phyloP scores from a whole-genome alignment of 2,797 vertebrate species.

The Cichlasoma orientale region DNA sequence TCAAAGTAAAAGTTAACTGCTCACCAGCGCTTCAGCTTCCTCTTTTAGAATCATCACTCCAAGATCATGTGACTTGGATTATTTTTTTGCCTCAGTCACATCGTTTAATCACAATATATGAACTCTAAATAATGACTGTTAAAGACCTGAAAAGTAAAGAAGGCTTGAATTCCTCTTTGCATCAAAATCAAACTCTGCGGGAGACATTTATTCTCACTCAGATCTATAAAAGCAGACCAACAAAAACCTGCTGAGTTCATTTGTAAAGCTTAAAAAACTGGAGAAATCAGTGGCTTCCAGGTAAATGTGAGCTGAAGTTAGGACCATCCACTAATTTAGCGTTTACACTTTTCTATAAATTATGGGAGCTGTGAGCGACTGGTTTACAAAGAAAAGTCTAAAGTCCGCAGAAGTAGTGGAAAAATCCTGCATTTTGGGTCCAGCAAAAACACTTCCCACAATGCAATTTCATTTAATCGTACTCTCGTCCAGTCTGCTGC shows the following conservation, averaged over 20 bases:
- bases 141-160: background rate
- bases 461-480: background rate
- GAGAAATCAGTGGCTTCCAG: background rate
- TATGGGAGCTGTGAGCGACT: background rate
- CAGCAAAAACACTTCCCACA: background rate
- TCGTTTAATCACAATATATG: background rate
- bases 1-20: background rate
- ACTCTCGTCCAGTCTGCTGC: background rate
- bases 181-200: slow-evolving; percentile 14
- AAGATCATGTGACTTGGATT: slow-evolving; percentile 12
- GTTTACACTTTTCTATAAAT: background rate
- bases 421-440: background rate
- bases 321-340: background rate
- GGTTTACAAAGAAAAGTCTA: background rate
- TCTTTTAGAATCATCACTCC: background rate
- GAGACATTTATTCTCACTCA: background rate
- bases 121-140: background rate
- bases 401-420: background rate
- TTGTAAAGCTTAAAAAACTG: background rate
- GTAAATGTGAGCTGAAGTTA: background rate
- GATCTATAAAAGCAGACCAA: background rate
- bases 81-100: background rate
- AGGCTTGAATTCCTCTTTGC: slow-evolving; percentile 32
- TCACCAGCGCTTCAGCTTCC: background rate
- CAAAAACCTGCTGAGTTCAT: background rate